A percentile compares a stretch with the other conserved stretches of the same genome.
Conservation (phyloP, 2,888 invertebrate genomes). For the Cataglyphis albicans region DNA sequence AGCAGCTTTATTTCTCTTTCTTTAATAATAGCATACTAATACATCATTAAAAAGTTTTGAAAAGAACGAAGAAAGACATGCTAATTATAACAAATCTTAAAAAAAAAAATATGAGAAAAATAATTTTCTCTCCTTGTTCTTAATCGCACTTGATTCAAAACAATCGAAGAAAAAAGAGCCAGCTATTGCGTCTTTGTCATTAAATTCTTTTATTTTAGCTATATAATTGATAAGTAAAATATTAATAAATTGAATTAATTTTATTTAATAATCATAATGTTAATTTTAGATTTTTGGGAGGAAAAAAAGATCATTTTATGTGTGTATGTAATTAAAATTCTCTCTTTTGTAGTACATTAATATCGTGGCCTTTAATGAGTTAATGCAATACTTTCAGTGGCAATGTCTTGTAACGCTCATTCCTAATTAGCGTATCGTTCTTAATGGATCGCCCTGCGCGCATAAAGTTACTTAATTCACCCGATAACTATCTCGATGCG, state of each 20-base stretch:
- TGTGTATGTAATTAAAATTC: neutral
- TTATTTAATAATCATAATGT: neutral
- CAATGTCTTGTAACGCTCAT: constrained; percentile 4
- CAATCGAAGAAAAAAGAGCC: no score
- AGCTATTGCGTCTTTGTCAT: neutral
- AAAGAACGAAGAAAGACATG: neutral
- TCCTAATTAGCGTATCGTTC: constrained; percentile 30
- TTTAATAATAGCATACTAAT: neutral
- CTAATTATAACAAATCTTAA: constrained; percentile 1
- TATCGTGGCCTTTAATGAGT: neutral
- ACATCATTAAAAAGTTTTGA: constrained; percentile 2
- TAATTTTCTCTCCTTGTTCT: neutral
- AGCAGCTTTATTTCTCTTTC: neutral
- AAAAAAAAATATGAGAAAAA: neutral
- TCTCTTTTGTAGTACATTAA: neutral
- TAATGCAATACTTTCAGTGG: neutral
- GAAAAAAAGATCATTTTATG: neutral
- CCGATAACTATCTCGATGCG: constrained; percentile 38
- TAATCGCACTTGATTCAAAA: neutral
- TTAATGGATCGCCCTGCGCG: neutral
- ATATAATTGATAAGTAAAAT: neutral
- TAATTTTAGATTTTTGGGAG: neutral
- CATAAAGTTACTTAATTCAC: constrained; percentile 17
- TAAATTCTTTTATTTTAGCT: neutral
- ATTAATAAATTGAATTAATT: neutral